Evolutionary conservation across 2,888 invertebrate species (phyloP).

Genomic region (Parapristionchus giblindavisi): DNA sequence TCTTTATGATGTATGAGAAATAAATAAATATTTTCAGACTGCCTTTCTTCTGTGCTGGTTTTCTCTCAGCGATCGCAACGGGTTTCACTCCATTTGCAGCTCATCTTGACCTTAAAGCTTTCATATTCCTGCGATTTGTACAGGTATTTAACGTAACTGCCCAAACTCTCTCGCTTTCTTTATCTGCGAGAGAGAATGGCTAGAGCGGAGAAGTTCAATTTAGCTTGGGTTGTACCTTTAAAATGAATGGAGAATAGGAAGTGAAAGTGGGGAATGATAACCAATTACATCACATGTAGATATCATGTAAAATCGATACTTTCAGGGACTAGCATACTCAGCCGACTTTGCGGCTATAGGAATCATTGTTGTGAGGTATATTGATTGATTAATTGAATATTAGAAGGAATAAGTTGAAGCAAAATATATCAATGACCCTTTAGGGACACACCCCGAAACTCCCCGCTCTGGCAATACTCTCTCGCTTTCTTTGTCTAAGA

Average conservation of each 20-base stretch:
- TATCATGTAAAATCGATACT: background rate
- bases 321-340: slow-evolving; percentile 34
- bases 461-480: too few species aligned
- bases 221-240: background rate
- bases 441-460: too few species aligned
- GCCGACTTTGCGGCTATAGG: slow-evolving; percentile 37
- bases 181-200: background rate
- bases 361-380: slow-evolving; percentile 37
- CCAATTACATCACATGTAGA: background rate
- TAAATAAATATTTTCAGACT: background rate
- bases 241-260: background rate
- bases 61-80: slow-evolving; percentile 26
- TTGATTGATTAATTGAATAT: background rate
- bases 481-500: too few species aligned
- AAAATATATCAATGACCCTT: too few species aligned
- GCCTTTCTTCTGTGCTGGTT: slow-evolving; percentile 32
- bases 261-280: too few species aligned
- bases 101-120: slow-evolving; percentile 9
- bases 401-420: background rate
- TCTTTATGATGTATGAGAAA: too few species aligned
- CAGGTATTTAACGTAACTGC: background rate
- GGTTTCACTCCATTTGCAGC: slow-evolving; percentile 29
- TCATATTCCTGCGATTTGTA: slow-evolving; percentile 21
- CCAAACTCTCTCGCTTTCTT: background rate
- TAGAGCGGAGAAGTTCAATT: background rate